These are phyloP conservation scores for Ophion slaviceki DNA, from an alignment of 2,888 invertebrate species.

Conservation along the genomic window DNA sequence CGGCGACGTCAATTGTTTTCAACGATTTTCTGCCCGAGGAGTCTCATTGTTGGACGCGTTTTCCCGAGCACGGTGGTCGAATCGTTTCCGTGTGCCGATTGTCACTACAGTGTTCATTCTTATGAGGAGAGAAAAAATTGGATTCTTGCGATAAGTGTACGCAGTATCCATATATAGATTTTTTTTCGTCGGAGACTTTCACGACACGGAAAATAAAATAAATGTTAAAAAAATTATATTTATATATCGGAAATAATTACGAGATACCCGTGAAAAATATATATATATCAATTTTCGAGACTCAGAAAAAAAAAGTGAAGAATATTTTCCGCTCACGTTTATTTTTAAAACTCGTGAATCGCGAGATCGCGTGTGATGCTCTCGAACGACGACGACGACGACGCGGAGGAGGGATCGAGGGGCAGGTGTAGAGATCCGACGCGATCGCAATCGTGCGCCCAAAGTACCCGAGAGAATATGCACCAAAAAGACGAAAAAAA, in stretches of 20 bases:
- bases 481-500: slow-evolving; percentile 17
- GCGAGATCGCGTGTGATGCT: background rate
- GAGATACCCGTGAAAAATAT: too few relatives aligned
- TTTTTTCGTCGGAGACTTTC: background rate
- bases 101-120: too few relatives aligned
- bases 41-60: background rate
- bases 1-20: background rate
- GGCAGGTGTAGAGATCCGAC: background rate
- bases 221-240: too few relatives aligned
- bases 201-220: background rate
- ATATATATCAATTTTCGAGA: too few relatives aligned
- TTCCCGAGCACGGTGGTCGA: too few relatives aligned
- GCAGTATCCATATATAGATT: too few relatives aligned
- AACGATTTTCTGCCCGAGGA: background rate
- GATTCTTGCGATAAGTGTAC: too few relatives aligned
- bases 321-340: too few relatives aligned
- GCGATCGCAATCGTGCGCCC: background rate
- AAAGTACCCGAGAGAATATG: slow-evolving; percentile 26
- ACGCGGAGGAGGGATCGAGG: background rate
- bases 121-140: too few relatives aligned
- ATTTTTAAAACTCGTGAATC: background rate
- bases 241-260: too few relatives aligned
- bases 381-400: background rate
- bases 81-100: too few relatives aligned
- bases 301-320: too few relatives aligned